Base-by-base conservation (phyloP, 30 jellyfish, hydroid and myxozoan genomes). In the Sanderia malayensis region DNA sequence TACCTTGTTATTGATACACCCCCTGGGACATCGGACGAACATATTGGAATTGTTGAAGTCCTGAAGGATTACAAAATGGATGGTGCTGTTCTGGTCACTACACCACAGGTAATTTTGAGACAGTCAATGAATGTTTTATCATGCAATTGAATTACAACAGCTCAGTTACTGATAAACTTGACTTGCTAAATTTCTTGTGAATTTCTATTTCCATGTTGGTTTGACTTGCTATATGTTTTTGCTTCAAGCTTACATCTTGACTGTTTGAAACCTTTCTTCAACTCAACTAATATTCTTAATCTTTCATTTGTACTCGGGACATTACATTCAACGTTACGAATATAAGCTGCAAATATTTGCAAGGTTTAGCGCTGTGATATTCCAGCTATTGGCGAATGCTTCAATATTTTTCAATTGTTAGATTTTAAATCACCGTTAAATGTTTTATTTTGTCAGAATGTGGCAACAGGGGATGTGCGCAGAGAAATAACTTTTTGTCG, bases 31-130 rank as follows among this genome's bases (percentile, higher is more conserved):
- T 92, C 98, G 0, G 99, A 93, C 70, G 99, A 93, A 33, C 99
- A 93, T 55, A 93, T 93, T 62, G 60, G 96, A 31, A 76, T 95
- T 3, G 94, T 87, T 27, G 99, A 93, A 73, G 69, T 70, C 11
- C 28, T 93, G 78, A 84, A 76, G 44, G 79, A 70, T 22, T 78
- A 60, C 34, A 55, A 82, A 10, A 64, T 87, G 0, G 96, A 78
- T 71, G 96, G 97, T 34, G 99, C 99, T 8, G 66, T 93, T 1
- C 87, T 93, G 15, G 96, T 93, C 11, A 93, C 99, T 2, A 93
- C 99, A 0, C 99, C 99, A 30, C 99, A 93, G 80, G 97, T 88
- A 52, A n/a, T n/a, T n/a, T n/a, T n/a, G n/a, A n/a, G n/a, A n/a
- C n/a, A n/a, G n/a, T n/a, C n/a, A n/a, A n/a, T n/a, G n/a, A n/a